Evolutionary conservation across 2,113 vertebrate genomes (phyloP), one percentile per base, ranked within the genome.

Genomic region (Podarcis cretensis): DNA sequence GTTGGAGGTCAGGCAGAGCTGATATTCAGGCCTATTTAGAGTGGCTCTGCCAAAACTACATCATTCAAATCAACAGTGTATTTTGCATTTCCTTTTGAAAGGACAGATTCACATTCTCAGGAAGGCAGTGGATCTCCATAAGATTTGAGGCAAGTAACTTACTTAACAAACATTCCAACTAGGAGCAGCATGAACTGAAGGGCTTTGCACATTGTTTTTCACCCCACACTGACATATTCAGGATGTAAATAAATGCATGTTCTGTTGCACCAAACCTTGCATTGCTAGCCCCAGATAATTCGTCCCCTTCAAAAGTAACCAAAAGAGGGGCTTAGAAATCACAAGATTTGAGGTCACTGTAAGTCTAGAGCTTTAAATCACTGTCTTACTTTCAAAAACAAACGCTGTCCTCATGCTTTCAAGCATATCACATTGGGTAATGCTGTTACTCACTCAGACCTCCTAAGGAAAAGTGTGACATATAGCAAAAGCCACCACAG

Each of bases 11-110:
- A 76, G 32, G 5, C 66, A 32, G 35, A 75, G 74, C 23, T 79
- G 65, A 9, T 1, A 30, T 69, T 9, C 86, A 0, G 0, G 16
- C 3, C 18, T 9, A 40, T 71, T 0, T 10, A 20, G 37, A 4
- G 10, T 21, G 35, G 30, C 7, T 35, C 7, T 25, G 32, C 25
- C 43, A 30, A 59, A 37, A 35, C 59, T 54, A 30, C 21, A 21
- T 4, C 32, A 73, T 54, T 59, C 48, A 65, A 59, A 88, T 21
- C 68, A 83, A 40, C 16, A 43, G 86, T 20, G 65, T 35, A 43
- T 13, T 74, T 63, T 30, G 43, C 25, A 59, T 71, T 25, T 81
- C 8, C 48, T 57, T 59, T 54, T 40, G 35, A 20, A 57, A 73
- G n/a, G 75, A 10, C 40, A n/a, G 9, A 35, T n/a, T 54, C 12